A percentile compares a stretch with the other conserved stretches of the same genome.
Evolutionary conservation across 2,888 invertebrate genomes (phyloP).

Genomic region (Troglohyphantes excavatus): DNA sequence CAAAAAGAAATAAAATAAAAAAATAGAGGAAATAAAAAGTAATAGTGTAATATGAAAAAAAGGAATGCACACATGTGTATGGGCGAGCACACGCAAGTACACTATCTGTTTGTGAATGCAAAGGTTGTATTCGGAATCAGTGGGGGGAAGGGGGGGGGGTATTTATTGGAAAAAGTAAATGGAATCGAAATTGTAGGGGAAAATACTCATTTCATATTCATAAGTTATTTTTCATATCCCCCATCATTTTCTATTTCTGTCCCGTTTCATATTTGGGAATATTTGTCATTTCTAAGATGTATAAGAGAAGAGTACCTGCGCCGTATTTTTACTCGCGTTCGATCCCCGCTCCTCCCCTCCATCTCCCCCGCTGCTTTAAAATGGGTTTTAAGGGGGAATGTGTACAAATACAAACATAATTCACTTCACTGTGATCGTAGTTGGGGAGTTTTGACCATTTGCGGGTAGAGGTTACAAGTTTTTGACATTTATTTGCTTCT

Average conservation of each 20-base stretch:
- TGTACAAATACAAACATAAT: slow-evolving; percentile 35
- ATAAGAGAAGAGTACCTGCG: slow-evolving; percentile 24
- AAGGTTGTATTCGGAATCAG: slow-evolving; percentile 1
- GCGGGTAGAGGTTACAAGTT: too few species aligned
- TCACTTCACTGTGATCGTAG: too few species aligned
- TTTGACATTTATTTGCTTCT: too few species aligned
- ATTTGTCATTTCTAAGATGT: slow-evolving; percentile 40
- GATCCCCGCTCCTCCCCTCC: neutral
- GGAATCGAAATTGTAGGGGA: slow-evolving; percentile 31
- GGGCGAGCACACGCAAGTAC: slow-evolving; percentile 20
- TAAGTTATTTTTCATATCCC: slow-evolving; percentile 64
- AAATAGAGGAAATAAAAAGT: too few species aligned
- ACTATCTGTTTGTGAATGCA: slow-evolving; percentile 30
- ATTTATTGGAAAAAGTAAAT: slow-evolving; percentile 74
- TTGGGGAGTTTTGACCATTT: too few species aligned
- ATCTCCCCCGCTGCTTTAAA: neutral
- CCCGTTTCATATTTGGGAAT: slow-evolving; percentile 54
- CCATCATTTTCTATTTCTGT: slow-evolving; percentile 28
- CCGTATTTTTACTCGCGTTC: slow-evolving; percentile 19
- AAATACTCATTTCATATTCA: slow-evolving; percentile 74
- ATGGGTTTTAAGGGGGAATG: neutral
- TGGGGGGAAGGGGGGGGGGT: too few species aligned
- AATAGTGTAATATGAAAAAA: neutral
- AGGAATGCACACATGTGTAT: neutral
- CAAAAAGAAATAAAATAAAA: too few species aligned